These are phyloP conservation scores for Taenioides sp. DNA, from an alignment of 2,797 vertebrate species.

Conservation along the genomic window DNA sequence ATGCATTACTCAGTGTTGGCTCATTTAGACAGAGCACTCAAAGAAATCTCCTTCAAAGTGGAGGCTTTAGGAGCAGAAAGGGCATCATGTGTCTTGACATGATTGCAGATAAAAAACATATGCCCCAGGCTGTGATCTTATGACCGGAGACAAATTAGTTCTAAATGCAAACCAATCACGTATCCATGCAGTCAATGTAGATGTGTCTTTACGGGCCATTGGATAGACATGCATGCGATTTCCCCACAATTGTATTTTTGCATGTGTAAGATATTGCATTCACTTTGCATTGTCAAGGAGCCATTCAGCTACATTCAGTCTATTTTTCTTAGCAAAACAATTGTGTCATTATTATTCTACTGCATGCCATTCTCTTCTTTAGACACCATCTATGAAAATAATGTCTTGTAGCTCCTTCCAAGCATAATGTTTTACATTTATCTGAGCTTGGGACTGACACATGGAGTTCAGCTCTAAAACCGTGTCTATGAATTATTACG, in stretches of 20 bases:
- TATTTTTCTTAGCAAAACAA: conserved; percentile 5
- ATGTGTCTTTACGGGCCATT: background rate
- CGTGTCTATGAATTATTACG: no score
- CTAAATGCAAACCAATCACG: conserved; percentile 12
- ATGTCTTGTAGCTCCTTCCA: background rate
- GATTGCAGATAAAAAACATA: conserved; percentile 18
- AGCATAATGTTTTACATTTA: no score
- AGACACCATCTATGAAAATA: conserved; percentile 8
- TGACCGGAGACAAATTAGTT: conserved; percentile 18
- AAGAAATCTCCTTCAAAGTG: conserved; percentile 29
- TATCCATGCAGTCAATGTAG: background rate
- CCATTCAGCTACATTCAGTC: background rate
- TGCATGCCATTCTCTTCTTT: conserved; percentile 8
- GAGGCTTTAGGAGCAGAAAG: conserved; percentile 18
- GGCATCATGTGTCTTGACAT: conserved; percentile 11
- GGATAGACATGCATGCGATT: background rate
- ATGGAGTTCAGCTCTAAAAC: no score
- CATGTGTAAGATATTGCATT: background rate
- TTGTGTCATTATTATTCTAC: conserved; percentile 19
- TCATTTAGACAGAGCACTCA: conserved; percentile 53
- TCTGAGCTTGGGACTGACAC: no score
- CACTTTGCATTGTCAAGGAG: background rate
- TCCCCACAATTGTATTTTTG: background rate
- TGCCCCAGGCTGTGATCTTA: conserved; percentile 17
- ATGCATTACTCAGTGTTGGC: conserved; percentile 47